Percentiles rank a stretch among this genome's conserved stretches.
Evolutionary conservation across 2,797 vertebrate species (phyloP).

Genomic region (Salarias fasciatus): DNA sequence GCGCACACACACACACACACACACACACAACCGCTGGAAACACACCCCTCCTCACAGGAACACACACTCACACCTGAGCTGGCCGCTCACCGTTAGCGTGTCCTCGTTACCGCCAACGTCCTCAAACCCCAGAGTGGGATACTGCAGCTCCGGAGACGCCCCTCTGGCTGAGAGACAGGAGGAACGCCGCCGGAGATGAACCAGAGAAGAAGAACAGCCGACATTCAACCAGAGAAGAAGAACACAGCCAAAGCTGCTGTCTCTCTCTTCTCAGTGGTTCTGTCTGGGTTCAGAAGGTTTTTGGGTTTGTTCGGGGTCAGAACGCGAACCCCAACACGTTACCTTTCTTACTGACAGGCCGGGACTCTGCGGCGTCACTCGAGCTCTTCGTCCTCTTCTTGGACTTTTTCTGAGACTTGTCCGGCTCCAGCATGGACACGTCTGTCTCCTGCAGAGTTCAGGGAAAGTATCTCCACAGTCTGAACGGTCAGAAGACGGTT

Average conservation of each 20-base stretch:
- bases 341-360: slow-evolving; percentile 81
- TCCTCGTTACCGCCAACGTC: slow-evolving; percentile 93
- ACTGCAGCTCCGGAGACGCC: slow-evolving; percentile 82
- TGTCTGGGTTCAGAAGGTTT: too few relatives aligned
- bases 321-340: too few relatives aligned
- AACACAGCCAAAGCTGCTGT: too few relatives aligned
- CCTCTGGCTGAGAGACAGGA: slow-evolving; percentile 71
- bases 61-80: too few relatives aligned
- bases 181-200: too few relatives aligned
- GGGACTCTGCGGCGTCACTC: slow-evolving; percentile 74
- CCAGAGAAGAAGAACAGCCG: too few relatives aligned
- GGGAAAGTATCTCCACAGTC: neutral
- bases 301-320: too few relatives aligned
- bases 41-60: too few relatives aligned
- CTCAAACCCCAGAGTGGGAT: slow-evolving; percentile 87
- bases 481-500: too few relatives aligned
- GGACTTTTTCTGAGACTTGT: slow-evolving; percentile 73
- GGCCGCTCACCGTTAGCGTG: slow-evolving; percentile 85
- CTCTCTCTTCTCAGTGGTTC: too few relatives aligned
- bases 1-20: neutral
- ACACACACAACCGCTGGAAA: too few relatives aligned
- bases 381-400: slow-evolving; percentile 68
- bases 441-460: slow-evolving; percentile 79
- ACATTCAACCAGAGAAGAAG: too few relatives aligned
- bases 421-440: slow-evolving; percentile 78